Conservation (phyloP, 1,140 invertebrate species). For the Paramacrobiotus metropolitanus region DNA sequence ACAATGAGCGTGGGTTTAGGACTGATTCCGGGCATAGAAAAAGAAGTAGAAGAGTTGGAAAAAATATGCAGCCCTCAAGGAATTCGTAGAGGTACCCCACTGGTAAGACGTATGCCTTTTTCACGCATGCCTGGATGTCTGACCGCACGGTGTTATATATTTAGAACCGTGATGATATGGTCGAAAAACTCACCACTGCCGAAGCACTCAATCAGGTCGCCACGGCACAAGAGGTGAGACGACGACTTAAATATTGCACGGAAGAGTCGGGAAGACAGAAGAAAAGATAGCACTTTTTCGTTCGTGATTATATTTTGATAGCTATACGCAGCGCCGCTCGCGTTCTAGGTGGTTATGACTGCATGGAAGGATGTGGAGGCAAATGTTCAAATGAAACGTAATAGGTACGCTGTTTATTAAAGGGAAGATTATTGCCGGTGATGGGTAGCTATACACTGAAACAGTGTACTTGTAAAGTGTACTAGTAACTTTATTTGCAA, state of each 20-base stretch:
- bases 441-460: too few species aligned
- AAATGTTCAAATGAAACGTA: background rate
- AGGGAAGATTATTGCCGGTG: too few species aligned
- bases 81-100: background rate
- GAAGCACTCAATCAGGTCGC: background rate
- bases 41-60: background rate
- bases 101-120: too few species aligned
- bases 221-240: background rate
- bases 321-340: too few species aligned
- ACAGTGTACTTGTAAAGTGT: too few species aligned
- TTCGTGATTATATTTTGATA: too few species aligned
- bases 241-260: too few species aligned
- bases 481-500: too few species aligned
- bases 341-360: background rate
- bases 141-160: background rate
- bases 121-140: too few species aligned
- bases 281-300: too few species aligned
- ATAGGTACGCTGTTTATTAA: background rate
- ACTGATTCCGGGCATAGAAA: background rate
- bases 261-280: too few species aligned
- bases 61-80: background rate
- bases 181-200: background rate
- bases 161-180: background rate
- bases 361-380: conserved; percentile 1
- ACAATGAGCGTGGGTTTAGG: background rate